Evolutionary conservation across 1,140 invertebrate genomes (phyloP).

Genomic region (Physella acuta): DNA sequence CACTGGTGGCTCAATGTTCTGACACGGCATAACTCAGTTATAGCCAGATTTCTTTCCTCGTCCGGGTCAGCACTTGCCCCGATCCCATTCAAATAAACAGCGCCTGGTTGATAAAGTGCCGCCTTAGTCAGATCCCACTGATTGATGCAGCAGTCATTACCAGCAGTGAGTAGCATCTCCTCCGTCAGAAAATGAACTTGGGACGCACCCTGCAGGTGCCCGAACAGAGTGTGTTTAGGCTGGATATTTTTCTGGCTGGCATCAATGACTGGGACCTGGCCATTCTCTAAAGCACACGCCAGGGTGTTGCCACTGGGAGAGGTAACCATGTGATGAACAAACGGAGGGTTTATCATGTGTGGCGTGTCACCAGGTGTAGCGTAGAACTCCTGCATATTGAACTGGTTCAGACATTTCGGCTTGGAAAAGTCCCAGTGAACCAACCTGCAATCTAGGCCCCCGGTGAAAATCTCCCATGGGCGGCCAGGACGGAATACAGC

Average conservation of each 20-base stretch:
- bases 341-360: conserved; percentile 53
- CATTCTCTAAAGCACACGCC: conserved; percentile 54
- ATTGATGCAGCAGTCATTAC: conserved; percentile 48
- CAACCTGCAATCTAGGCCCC: conserved; percentile 50
- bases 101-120: conserved; percentile 23
- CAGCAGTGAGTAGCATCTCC: conserved; percentile 42
- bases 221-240: conserved; percentile 43
- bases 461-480: conserved; percentile 50
- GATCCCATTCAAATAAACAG: conserved; percentile 27
- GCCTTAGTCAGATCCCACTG: conserved; percentile 50
- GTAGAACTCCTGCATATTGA: conserved; percentile 54
- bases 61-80: conserved; percentile 16
- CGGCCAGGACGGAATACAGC: conserved; percentile 44
- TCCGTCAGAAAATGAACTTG: conserved; percentile 48
- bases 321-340: conserved; percentile 46
- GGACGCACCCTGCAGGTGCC: conserved; percentile 51
- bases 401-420: conserved; percentile 46
- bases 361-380: conserved; percentile 36
- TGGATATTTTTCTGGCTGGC: conserved; percentile 37
- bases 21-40: conserved; percentile 39
- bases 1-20: conserved; percentile 34
- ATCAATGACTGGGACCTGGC: conserved; percentile 46
- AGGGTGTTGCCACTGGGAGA: conserved; percentile 42
- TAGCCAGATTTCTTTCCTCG: conserved; percentile 27
- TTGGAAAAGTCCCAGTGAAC: conserved; percentile 55